Conservation (phyloP, 1,140 invertebrate genomes). For the Drosophila teissieri region DNA sequence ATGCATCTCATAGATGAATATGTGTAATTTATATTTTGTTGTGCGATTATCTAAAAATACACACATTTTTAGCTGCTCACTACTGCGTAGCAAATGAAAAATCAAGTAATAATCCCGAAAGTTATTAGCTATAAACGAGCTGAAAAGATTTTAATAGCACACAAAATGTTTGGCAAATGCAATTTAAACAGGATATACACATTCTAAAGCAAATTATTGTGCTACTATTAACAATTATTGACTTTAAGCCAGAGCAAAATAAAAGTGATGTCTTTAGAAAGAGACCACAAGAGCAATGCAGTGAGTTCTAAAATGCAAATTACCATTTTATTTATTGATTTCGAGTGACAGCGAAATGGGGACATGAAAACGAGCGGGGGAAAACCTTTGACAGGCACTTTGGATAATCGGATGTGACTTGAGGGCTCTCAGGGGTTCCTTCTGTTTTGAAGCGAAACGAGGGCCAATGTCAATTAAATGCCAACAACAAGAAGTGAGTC, state of each 20-base stretch:
- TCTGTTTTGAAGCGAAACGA: not conserved
- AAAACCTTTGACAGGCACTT: conserved; percentile 37
- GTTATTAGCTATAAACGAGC: not conserved
- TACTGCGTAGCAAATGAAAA: not conserved
- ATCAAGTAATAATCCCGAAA: not conserved
- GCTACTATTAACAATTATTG: not conserved
- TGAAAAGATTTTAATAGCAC: not conserved
- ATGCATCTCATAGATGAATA: no score
- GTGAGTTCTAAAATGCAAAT: conserved; percentile 59
- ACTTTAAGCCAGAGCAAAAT: not conserved
- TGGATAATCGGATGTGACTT: conserved; percentile 44
- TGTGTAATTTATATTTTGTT: no score
- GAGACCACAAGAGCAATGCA: not conserved
- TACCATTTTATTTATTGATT: conserved; percentile 66
- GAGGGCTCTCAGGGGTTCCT: conserved; percentile 1
- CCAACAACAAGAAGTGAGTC: conserved; percentile 32
- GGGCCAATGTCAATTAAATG: conserved; percentile 59
- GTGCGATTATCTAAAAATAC: not conserved
- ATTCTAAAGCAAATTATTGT: not conserved
- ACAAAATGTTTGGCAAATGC: not conserved
- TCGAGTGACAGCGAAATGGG: conserved; percentile 10
- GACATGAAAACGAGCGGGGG: not conserved
- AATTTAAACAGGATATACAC: not conserved
- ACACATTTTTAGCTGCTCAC: not conserved
- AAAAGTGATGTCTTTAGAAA: not conserved